Evolutionary conservation across 1,140 invertebrate species (phyloP), one percentile per base, ranked within the genome.

Genomic region (Pseudachorutes palmiensis): DNA sequence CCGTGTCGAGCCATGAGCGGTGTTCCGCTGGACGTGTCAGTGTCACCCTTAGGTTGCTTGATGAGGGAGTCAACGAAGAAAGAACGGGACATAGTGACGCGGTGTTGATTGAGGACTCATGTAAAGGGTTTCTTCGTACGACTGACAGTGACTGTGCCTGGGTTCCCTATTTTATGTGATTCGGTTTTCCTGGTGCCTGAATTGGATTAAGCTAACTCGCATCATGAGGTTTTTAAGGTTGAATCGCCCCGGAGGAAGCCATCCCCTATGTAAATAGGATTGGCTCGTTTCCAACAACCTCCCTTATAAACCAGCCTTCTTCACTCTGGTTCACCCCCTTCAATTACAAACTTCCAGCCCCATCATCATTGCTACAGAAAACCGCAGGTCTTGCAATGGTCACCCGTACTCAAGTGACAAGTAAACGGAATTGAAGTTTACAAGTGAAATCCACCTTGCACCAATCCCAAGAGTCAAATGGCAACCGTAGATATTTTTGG

Each of bases 21-120:
- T n/a, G n/a, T n/a, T n/a, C n/a, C n/a, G n/a, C n/a, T n/a, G n/a
- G n/a, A n/a, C n/a, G n/a, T n/a, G n/a, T 45, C 51, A 19, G n/a
- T 29, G 26, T 48, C 36, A n/a, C 58, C 24, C 48, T 68, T 65
- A 9, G 70, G 60, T 62, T 63, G 12, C 51, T 55, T 71, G 31
- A 71, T 71, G 19, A 71, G 45, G 22, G 70, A 71, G 32, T 71
- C 70, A 16, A 71, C 70, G 32, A 68, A 68, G 51, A 71, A 71
- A 12, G 66, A 66, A 1, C 70, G 66, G 0, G 70, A 71, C 70
- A 68, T 69, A 22, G 24, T 55, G 51, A 55, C 12, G 19, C 36
- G 5, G 36, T 41, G 5, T 41, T 41, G 36, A 19, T 41, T 16
- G 12, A 26, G 5, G 51, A 26, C 14, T 55, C 51, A 55, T 12